phyloP scores from a whole-genome alignment of 2,888 invertebrate genomes.

The Osmoderma eremita region DNA sequence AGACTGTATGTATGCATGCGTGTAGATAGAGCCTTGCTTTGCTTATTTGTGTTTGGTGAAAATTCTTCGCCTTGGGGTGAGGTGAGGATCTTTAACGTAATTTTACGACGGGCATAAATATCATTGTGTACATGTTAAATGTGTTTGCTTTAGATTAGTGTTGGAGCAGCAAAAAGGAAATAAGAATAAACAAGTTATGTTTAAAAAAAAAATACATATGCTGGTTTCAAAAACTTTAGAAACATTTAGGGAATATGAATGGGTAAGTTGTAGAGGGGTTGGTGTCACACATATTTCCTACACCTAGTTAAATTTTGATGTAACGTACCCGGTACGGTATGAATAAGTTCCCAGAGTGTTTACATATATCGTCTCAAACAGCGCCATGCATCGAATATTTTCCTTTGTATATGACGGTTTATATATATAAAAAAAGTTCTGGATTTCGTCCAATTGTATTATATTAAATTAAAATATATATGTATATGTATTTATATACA shows the following conservation, averaged over 20 bases:
- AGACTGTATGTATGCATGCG: too few species aligned
- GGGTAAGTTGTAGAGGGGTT: too few species aligned
- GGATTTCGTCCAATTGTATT: constrained; percentile 31
- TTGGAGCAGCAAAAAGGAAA: constrained; percentile 12
- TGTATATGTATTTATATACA: constrained; percentile 28
- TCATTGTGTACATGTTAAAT: constrained; percentile 25
- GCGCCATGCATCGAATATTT: constrained; percentile 6
- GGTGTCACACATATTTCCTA: too few species aligned
- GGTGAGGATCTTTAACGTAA: constrained; percentile 25
- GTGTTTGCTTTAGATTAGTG: constrained; percentile 32
- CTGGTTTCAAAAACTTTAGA: constrained; percentile 3
- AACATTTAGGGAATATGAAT: not conserved
- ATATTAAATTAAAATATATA: constrained; percentile 28
- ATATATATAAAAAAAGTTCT: constrained; percentile 23
- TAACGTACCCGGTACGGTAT: too few species aligned
- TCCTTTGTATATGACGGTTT: constrained; percentile 22
- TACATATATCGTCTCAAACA: constrained; percentile 1
- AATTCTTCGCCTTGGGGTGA: constrained; percentile 12
- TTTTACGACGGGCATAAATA: constrained; percentile 22
- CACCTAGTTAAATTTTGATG: too few species aligned
- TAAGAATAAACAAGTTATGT: constrained; percentile 23
- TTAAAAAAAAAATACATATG: constrained; percentile 10
- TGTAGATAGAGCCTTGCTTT: not conserved
- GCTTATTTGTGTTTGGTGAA: constrained; percentile 21
- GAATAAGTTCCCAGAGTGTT: constrained; percentile 7